phyloP scores from a whole-genome alignment of 2,797 vertebrate species.

The Enteromius unitaeniatus region DNA sequence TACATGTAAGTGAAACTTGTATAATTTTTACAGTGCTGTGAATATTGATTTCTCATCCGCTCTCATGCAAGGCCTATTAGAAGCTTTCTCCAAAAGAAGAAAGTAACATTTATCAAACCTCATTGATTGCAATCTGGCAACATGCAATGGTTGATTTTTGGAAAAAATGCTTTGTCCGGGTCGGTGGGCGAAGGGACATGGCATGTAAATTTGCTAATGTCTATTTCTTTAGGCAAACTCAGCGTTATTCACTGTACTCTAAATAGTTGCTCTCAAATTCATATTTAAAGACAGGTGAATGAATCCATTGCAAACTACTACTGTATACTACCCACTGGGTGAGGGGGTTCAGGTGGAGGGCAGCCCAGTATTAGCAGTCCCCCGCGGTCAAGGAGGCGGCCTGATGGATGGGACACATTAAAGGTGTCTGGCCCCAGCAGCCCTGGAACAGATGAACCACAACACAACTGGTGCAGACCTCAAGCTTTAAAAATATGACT shows the following conservation, averaged over 20 bases:
- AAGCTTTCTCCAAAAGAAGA: constrained; percentile 26
- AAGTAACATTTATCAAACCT: constrained; percentile 45
- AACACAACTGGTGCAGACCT: constrained; percentile 32
- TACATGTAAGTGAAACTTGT: constrained; percentile 48
- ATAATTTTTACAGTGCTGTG: constrained; percentile 46
- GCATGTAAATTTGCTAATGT: neutral
- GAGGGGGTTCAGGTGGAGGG: constrained; percentile 67
- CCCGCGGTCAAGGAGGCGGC: constrained; percentile 51
- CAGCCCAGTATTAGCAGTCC: constrained; percentile 53
- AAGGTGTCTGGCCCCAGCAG: constrained; percentile 55
- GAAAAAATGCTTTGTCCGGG: neutral
- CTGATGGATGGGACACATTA: constrained; percentile 74
- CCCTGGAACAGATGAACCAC: constrained; percentile 57
- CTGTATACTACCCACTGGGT: constrained; percentile 54
- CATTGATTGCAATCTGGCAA: constrained; percentile 36
- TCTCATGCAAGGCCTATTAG: constrained; percentile 40
- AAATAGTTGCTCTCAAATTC: neutral
- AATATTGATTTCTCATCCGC: constrained; percentile 51
- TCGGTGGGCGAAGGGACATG: neutral
- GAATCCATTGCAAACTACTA: constrained; percentile 35
- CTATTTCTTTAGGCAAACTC: neutral
- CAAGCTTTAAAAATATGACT: constrained; percentile 65
- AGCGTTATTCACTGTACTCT: neutral
- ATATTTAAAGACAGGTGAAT: constrained; percentile 9
- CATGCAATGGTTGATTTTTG: neutral